Evolutionary conservation across 2,888 invertebrate species (phyloP), one percentile per base, ranked within the genome.

Genomic region (Cephus nigrinus): DNA sequence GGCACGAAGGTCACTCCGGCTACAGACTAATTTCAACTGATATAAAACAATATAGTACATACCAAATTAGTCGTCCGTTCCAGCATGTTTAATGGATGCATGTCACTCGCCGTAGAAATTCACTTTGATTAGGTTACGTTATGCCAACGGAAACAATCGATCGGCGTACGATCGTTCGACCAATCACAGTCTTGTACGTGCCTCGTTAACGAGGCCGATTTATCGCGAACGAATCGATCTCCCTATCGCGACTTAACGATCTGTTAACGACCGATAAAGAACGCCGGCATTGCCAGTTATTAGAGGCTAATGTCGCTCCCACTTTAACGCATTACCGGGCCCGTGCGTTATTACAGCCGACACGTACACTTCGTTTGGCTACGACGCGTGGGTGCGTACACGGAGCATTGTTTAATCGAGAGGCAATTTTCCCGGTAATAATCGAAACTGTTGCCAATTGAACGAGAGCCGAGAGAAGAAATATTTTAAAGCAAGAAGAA

Each of bases 151-250:
- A 55, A 55, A 55, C 40, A 55, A 55, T 55, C 40, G 40, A 55
- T 9, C 40, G 9, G 2, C 23, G 40, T 55, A 55, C 23, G 40
- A 55, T 55, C 40, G 40, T 23, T 23, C 40, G 40, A 55, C 40
- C 40, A 55, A 55, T 55, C 40, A 9, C 40, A 23, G 40, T 55
- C 2, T 55, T 1, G 1, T 5, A 5, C 40, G 40, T 55, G 40
- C 40, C 40, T 55, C 40, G 40, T 55, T 55, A 55, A 55, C 40
- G 40, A 55, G 80, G 81, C 79, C 80, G 80, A 84, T 84, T 83
- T 82, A 82, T 77, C 80, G 76, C 79, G 76, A 82, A 81, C 82
- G 82, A 82, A 84, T 84, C 84, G 84, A 84, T 80, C 78, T 78
- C 69, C 68, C 75, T 79, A 81, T 81, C 80, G 80, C 78, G 76